Evolutionary conservation across 1,140 invertebrate species (phyloP).

Genomic region (Mizuhopecten yessoensis): DNA sequence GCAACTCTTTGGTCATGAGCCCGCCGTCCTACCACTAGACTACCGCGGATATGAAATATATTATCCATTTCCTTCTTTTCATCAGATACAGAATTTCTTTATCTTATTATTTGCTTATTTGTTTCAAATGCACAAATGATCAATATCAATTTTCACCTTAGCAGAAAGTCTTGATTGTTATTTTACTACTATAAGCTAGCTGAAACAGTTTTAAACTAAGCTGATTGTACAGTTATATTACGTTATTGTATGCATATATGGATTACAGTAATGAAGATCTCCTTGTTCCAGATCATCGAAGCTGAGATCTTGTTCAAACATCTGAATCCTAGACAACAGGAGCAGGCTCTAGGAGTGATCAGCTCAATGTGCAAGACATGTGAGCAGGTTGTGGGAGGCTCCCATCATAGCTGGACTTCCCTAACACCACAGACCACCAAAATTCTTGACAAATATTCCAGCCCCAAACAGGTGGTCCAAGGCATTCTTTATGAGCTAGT

Average conservation of each 20-base stretch:
- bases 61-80: too few relatives aligned
- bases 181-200: too few relatives aligned
- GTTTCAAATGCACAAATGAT: background rate
- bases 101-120: background rate
- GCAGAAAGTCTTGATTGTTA: too few relatives aligned
- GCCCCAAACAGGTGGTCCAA: background rate
- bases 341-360: background rate
- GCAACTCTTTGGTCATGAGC: too few relatives aligned
- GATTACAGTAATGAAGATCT: background rate
- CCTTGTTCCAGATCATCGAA: conserved; percentile 7
- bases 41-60: too few relatives aligned
- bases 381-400: background rate
- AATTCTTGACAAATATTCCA: background rate
- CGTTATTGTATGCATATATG: background rate
- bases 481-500: conserved; percentile 26
- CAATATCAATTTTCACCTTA: too few relatives aligned
- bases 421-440: background rate
- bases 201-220: too few relatives aligned
- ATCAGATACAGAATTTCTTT: too few relatives aligned
- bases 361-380: background rate
- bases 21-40: too few relatives aligned
- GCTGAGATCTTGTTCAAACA: background rate
- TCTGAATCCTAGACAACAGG: background rate
- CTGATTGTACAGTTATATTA: too few relatives aligned
- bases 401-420: background rate